Percentiles rank a stretch among this genome's conserved stretches.
Conservation (phyloP, 2,113 vertebrate genomes). For the Sardina pilchardus region DNA sequence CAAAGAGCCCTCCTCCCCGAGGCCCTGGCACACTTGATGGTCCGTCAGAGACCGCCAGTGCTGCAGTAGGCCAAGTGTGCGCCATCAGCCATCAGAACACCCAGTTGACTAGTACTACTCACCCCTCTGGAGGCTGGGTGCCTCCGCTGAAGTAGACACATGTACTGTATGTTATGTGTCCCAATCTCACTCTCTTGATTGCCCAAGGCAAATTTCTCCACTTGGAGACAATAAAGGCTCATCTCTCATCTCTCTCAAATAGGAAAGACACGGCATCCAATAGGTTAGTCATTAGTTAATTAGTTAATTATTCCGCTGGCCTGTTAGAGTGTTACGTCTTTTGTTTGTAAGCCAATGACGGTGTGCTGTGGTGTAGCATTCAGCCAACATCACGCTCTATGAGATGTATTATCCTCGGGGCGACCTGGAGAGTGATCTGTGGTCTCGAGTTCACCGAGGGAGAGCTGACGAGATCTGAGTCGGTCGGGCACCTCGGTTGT, state of each 20-base stretch:
- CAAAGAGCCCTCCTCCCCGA: slow-evolving; percentile 28
- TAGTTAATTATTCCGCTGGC: not conserved
- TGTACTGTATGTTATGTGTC: too few relatives aligned
- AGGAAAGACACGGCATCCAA: not conserved
- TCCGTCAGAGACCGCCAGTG: not conserved
- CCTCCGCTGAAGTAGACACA: not conserved
- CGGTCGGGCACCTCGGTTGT: not conserved
- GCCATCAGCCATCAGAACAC: not conserved
- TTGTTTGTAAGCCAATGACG: not conserved
- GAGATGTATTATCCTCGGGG: not conserved
- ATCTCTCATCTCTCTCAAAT: too few relatives aligned
- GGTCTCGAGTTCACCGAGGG: not conserved
- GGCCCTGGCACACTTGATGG: slow-evolving; percentile 35
- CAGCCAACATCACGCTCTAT: not conserved
- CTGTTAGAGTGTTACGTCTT: not conserved
- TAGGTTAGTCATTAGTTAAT: not conserved
- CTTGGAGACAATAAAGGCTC: too few relatives aligned
- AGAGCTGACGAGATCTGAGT: not conserved
- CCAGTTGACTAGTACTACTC: not conserved
- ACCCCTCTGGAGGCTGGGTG: too few relatives aligned
- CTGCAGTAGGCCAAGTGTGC: not conserved
- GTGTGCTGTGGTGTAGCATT: not conserved
- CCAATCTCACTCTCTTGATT: too few relatives aligned
- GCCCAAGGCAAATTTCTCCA: too few relatives aligned
- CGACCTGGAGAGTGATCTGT: not conserved